Conservation (phyloP, 2,888 invertebrate species). For the Luperina nickerlii region DNA sequence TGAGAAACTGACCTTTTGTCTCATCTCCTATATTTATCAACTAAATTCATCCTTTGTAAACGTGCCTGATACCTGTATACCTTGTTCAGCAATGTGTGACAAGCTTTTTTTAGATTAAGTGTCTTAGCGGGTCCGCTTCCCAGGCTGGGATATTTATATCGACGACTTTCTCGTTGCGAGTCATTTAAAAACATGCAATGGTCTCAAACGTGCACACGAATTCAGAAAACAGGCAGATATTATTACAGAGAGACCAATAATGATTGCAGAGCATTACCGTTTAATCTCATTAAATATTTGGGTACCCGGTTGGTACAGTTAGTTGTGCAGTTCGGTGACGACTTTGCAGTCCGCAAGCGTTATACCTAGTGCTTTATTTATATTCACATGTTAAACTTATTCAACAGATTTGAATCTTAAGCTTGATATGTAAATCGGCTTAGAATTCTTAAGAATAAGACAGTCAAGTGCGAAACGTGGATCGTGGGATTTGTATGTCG, state of each 20-base stretch:
- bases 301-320: constrained; percentile 72
- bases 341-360: constrained; percentile 77
- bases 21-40: constrained; percentile 29
- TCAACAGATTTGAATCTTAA: constrained; percentile 79
- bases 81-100: constrained; percentile 31
- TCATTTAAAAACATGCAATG: constrained; percentile 63
- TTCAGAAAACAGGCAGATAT: constrained; percentile 45
- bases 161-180: constrained; percentile 55
- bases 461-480: constrained; percentile 70
- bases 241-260: constrained; percentile 63
- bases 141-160: constrained; percentile 60
- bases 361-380: constrained; percentile 79
- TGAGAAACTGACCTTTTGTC: constrained; percentile 47
- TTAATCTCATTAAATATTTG: constrained; percentile 73
- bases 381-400: constrained; percentile 80
- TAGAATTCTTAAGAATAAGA: constrained; percentile 75
- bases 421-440: constrained; percentile 77
- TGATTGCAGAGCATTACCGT: constrained; percentile 72
- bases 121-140: constrained; percentile 38
- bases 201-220: constrained; percentile 64
- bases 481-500: constrained; percentile 62
- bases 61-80: constrained; percentile 19
- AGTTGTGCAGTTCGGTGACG: constrained; percentile 67
- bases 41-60: constrained; percentile 14
- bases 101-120: constrained; percentile 52